phyloP scores from a whole-genome alignment of 1,140 invertebrate genomes.

The Trichomalopsis sarcophagae region DNA sequence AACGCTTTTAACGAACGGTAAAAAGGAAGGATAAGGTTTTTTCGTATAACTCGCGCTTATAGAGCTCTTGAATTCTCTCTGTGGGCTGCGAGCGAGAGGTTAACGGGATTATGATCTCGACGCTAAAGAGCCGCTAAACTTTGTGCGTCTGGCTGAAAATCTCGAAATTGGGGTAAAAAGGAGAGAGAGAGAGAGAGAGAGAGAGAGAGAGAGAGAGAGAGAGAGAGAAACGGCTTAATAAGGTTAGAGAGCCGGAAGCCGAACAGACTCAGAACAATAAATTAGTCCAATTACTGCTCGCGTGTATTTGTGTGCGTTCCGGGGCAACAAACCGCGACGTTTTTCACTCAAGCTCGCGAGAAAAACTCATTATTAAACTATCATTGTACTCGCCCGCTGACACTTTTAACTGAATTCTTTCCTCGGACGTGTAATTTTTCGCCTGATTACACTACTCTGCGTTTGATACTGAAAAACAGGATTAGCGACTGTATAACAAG shows the following conservation, averaged over 20 bases:
- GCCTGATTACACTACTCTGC: background rate
- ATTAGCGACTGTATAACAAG: too few relatives aligned
- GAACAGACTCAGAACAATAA: background rate
- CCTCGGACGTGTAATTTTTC: background rate
- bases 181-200: background rate
- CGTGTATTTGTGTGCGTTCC: background rate
- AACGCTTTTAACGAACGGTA: background rate
- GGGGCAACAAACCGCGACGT: background rate
- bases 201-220: background rate
- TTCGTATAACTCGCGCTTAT: background rate
- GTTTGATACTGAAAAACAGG: background rate
- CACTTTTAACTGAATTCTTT: background rate
- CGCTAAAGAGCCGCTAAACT: background rate
- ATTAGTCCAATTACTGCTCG: conserved; percentile 9
- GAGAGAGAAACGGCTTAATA: background rate
- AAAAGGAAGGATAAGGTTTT: background rate
- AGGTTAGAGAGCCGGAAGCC: background rate
- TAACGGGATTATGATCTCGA: background rate
- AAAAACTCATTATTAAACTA: background rate
- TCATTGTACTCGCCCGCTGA: background rate
- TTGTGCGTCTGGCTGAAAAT: background rate
- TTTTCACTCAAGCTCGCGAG: background rate
- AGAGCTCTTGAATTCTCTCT: background rate
- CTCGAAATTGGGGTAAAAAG: background rate
- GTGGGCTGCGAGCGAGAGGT: background rate